A percentile compares a stretch with the other conserved stretches of the same genome.
Conservation (phyloP, 2,888 invertebrate genomes). For the Dendrolimus pini region DNA sequence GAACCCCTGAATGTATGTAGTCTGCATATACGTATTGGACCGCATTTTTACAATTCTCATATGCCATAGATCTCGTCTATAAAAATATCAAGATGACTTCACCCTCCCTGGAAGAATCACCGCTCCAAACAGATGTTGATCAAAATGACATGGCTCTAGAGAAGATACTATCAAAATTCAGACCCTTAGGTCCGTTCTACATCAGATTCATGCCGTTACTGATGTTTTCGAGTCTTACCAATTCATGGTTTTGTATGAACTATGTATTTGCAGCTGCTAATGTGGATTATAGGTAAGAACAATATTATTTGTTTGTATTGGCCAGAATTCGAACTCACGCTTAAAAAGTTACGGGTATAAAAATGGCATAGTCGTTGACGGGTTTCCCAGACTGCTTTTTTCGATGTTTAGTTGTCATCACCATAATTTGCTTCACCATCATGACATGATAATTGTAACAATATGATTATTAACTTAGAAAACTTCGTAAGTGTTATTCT, state of each 20-base stretch:
- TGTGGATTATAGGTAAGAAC: slow-evolving; percentile 64
- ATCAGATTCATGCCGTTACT: slow-evolving; percentile 18
- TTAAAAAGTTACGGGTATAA: too few relatives aligned
- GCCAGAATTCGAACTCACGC: neutral
- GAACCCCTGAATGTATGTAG: too few relatives aligned
- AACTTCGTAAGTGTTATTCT: too few relatives aligned
- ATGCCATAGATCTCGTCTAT: too few relatives aligned
- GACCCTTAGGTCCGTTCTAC: slow-evolving; percentile 18
- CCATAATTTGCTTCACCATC: too few relatives aligned
- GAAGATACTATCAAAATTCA: slow-evolving; percentile 17
- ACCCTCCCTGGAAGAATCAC: slow-evolving; percentile 9
- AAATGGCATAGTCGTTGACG: too few relatives aligned
- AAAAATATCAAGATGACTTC: neutral
- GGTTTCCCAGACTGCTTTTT: too few relatives aligned
- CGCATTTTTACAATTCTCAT: too few relatives aligned
- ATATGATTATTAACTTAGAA: too few relatives aligned
- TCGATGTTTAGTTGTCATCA: too few relatives aligned
- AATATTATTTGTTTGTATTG: neutral
- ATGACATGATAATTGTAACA: too few relatives aligned
- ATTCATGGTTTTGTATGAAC: slow-evolving; percentile 76
- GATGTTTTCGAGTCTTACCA: slow-evolving; percentile 47
- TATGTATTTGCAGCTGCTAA: slow-evolving; percentile 80
- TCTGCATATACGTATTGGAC: too few relatives aligned
- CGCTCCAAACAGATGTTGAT: slow-evolving; percentile 24
- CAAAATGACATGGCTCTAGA: slow-evolving; percentile 13